Conservation (phyloP, 1,140 invertebrate species). For the Magallana angulata region DNA sequence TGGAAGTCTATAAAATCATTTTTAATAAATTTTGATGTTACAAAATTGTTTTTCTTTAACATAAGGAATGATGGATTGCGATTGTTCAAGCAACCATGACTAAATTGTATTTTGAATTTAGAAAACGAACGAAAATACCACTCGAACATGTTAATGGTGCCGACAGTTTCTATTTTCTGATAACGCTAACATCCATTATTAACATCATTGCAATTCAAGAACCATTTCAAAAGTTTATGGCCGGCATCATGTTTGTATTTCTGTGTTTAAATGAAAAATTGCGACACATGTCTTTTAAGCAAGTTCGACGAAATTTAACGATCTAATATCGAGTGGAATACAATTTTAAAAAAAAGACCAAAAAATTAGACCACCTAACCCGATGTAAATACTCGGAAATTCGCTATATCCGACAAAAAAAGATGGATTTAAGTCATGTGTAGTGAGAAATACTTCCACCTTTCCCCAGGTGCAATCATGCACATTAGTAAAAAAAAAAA, state of each 20-base stretch:
- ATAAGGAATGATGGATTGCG: slow-evolving; percentile 27
- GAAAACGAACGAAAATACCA: neutral
- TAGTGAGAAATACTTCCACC: neutral
- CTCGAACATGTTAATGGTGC: slow-evolving; percentile 10
- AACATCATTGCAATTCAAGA: slow-evolving; percentile 10
- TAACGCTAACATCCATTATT: slow-evolving; percentile 6
- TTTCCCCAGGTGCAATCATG: neutral
- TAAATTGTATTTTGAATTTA: slow-evolving; percentile 18
- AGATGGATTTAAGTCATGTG: neutral
- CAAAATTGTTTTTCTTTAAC: neutral
- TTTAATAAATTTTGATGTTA: slow-evolving; percentile 32
- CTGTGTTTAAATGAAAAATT: neutral
- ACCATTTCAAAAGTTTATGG: slow-evolving; percentile 6
- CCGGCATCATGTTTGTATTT: neutral
- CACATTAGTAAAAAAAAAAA: neutral
- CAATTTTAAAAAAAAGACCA: too few species aligned
- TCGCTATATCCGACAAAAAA: neutral
- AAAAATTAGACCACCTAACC: neutral
- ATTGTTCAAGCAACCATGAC: neutral
- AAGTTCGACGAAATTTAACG: neutral
- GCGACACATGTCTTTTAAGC: neutral
- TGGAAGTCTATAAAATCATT: slow-evolving; percentile 29
- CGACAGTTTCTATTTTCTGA: slow-evolving; percentile 14
- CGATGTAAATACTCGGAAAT: neutral
- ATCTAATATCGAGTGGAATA: too few species aligned